Percentiles rank a stretch among this genome's conserved stretches.
Evolutionary conservation across 2,113 vertebrate species (phyloP).

Genomic region (Elachura formosa): DNA sequence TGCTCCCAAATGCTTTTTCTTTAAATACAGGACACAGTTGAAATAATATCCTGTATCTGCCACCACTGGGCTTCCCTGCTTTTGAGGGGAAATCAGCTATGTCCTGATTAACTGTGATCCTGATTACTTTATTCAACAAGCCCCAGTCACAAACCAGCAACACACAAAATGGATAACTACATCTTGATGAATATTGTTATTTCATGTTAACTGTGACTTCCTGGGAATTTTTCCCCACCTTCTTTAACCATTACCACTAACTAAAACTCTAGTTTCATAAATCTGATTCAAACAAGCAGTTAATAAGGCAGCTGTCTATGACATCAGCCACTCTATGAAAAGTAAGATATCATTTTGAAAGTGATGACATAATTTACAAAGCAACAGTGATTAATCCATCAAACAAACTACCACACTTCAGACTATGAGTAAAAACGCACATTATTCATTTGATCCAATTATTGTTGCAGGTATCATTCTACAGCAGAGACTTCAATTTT

Average conservation of each 20-base stretch:
- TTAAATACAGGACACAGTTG: neutral
- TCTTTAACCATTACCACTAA: neutral
- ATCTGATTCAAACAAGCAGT: neutral
- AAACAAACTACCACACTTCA: neutral
- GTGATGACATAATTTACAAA: neutral
- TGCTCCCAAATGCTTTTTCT: neutral
- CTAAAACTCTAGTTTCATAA: neutral
- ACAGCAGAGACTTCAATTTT: neutral
- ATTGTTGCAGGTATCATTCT: neutral
- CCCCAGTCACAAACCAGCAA: neutral
- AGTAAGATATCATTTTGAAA: slow-evolving; percentile 9
- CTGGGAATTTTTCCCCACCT: neutral
- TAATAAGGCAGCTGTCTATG: neutral
- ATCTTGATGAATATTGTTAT: neutral
- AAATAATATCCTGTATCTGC: neutral
- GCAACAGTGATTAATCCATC: slow-evolving; percentile 37
- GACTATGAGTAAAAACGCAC: neutral
- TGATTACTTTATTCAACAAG: neutral
- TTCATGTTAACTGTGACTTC: neutral
- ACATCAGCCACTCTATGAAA: neutral
- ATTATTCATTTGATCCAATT: slow-evolving; percentile 31
- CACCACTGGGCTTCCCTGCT: neutral
- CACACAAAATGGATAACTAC: neutral
- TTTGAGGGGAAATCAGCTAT: neutral
- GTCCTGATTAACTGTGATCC: neutral